These are phyloP conservation scores for Clytia hemisphaerica DNA, from an alignment of 30 jellyfish, hydroid and myxozoan genomes.

Conservation along the genomic window DNA sequence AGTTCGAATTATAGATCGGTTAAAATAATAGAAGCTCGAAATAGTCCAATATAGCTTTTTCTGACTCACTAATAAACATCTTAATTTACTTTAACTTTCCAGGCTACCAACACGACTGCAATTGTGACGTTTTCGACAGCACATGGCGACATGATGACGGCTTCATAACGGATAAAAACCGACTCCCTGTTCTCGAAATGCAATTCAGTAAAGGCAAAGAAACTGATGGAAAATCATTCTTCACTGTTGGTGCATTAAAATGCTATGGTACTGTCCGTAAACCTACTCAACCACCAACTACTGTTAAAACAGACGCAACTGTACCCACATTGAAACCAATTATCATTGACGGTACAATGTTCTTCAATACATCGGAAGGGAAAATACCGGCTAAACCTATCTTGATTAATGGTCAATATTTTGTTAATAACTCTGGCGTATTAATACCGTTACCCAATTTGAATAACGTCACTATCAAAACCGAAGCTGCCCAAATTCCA, in stretches of 20 bases:
- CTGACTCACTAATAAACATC: too few species aligned
- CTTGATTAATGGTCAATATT: too few species aligned
- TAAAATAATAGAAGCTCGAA: too few species aligned
- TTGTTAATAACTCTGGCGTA: neutral
- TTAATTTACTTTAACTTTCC: neutral
- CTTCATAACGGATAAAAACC: slow-evolving; percentile 57
- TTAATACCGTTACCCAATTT: neutral
- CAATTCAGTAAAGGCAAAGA: slow-evolving; percentile 64
- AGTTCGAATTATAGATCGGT: too few species aligned
- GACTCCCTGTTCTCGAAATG: slow-evolving; percentile 76
- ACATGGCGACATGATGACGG: slow-evolving; percentile 89
- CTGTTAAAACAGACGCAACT: slow-evolving; percentile 5
- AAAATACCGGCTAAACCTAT: too few species aligned
- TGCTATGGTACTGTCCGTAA: slow-evolving; percentile 79
- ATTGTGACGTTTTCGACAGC: slow-evolving; percentile 83
- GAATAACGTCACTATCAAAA: neutral
- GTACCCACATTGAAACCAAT: slow-evolving; percentile 14
- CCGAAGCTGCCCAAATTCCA: slow-evolving; percentile 34
- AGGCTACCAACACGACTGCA: slow-evolving; percentile 82
- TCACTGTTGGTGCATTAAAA: slow-evolving; percentile 76
- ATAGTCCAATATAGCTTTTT: too few species aligned
- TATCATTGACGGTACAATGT: slow-evolving; percentile 6
- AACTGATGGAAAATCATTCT: slow-evolving; percentile 53
- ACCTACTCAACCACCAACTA: slow-evolving; percentile 58
- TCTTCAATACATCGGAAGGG: too few species aligned